Conservation (phyloP, 2,888 invertebrate species). For the Hypercompe scribonia region DNA sequence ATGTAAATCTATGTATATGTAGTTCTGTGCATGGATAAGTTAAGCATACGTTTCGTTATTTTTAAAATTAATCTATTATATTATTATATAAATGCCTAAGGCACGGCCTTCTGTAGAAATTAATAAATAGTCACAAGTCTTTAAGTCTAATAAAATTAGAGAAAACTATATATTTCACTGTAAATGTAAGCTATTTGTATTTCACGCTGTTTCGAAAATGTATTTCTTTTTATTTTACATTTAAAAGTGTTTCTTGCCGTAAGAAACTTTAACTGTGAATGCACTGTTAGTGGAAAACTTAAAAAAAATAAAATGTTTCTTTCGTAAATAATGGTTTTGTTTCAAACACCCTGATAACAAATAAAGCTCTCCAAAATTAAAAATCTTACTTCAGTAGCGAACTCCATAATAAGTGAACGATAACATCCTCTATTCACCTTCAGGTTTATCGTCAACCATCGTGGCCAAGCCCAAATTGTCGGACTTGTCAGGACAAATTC, state of each 20-base stretch:
- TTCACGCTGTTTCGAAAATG: constrained; percentile 72
- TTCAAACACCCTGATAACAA: constrained; percentile 28
- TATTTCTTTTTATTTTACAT: constrained; percentile 51
- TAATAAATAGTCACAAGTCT: constrained; percentile 60
- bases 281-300: constrained; percentile 81
- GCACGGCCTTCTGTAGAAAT: constrained; percentile 77
- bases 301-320: constrained; percentile 82
- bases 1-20: constrained; percentile 36
- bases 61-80: constrained; percentile 45
- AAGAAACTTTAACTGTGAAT: constrained; percentile 78
- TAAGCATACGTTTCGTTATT: constrained; percentile 42
- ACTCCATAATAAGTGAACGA: not conserved
- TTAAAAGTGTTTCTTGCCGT: constrained; percentile 62
- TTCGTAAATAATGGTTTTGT: constrained; percentile 68
- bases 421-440: not conserved
- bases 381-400: no score
- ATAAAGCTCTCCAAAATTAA: no score
- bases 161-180: constrained; percentile 57
- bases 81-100: constrained; percentile 72
- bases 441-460: not conserved
- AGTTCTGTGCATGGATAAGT: constrained; percentile 35
- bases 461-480: not conserved
- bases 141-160: constrained; percentile 61
- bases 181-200: constrained; percentile 72
- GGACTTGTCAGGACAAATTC: not conserved